Evolutionary conservation across 2,797 vertebrate species (phyloP).

Genomic region (Anguilla anguilla): DNA sequence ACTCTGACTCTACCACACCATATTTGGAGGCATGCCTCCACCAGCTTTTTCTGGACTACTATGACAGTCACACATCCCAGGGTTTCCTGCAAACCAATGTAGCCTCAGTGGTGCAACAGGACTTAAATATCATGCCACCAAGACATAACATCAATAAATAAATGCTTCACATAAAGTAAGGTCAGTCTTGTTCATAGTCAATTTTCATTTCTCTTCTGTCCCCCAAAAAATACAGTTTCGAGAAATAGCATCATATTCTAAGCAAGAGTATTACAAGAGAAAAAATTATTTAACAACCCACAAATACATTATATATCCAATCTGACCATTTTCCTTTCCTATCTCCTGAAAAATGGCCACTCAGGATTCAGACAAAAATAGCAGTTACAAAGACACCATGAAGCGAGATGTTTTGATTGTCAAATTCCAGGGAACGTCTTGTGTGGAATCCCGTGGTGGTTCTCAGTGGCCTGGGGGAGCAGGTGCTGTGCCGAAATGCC

Average conservation of each 20-base stretch:
- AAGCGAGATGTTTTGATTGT: slow-evolving; percentile 1
- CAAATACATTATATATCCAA: neutral
- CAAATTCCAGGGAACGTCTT: slow-evolving; percentile 6
- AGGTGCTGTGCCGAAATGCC: slow-evolving; percentile 20
- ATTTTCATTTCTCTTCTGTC: neutral
- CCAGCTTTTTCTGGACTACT: too few relatives aligned
- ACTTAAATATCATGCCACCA: too few relatives aligned
- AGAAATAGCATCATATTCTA: neutral
- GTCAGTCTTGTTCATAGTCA: neutral
- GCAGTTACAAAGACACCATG: neutral
- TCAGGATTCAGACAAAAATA: neutral
- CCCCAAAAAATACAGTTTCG: neutral
- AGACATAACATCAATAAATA: too few relatives aligned
- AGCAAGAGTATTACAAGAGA: neutral
- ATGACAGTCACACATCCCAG: too few relatives aligned
- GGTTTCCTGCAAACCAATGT: too few relatives aligned
- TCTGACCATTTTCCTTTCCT: neutral
- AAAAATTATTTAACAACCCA: neutral
- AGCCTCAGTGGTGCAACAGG: too few relatives aligned
- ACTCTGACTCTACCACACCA: neutral
- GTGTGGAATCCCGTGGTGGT: neutral
- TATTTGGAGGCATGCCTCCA: too few relatives aligned
- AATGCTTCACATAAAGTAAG: neutral
- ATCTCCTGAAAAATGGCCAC: neutral
- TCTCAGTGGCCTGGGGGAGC: slow-evolving; percentile 24